Evolutionary conservation across 1,140 invertebrate genomes (phyloP).

Genomic region (Magallana angulata): DNA sequence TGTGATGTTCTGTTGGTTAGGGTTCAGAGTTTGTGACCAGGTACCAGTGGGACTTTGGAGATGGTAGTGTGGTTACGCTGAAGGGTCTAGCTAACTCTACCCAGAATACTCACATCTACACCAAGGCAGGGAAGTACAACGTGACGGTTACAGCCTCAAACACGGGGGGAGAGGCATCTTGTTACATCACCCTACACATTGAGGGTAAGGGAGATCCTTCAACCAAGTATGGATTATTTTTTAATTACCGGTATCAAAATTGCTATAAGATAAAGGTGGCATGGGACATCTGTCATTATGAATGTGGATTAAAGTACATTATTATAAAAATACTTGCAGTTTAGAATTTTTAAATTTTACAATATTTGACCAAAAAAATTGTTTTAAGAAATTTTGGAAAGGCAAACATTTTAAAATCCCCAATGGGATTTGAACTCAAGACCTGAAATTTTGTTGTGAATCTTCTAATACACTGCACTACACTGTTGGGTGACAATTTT

Average conservation of each 20-base stretch:
- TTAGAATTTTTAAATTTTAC: no score
- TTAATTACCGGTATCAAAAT: background rate
- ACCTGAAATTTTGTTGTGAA: no score
- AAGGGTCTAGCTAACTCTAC: slow-evolving; percentile 46
- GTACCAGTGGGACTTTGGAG: slow-evolving; percentile 62
- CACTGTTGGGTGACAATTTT: no score
- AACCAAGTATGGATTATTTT: background rate
- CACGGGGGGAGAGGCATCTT: slow-evolving; percentile 47
- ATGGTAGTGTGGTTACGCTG: slow-evolving; percentile 28
- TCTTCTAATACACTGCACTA: no score
- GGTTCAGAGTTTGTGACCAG: slow-evolving; percentile 57
- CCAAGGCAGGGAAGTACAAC: slow-evolving; percentile 55
- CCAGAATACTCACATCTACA: slow-evolving; percentile 50
- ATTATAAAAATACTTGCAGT: no score
- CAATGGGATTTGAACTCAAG: no score
- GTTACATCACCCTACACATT: slow-evolving; percentile 43
- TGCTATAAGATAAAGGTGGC: background rate
- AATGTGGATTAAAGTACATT: no score
- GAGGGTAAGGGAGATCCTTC: slow-evolving; percentile 52
- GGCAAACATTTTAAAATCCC: no score
- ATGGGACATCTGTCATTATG: background rate
- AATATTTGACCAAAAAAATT: no score
- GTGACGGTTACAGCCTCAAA: slow-evolving; percentile 57
- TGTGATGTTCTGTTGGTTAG: background rate
- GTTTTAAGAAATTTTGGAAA: no score